Evolutionary conservation across 2,113 vertebrate species (phyloP).

Genomic region (Motacilla alba): DNA sequence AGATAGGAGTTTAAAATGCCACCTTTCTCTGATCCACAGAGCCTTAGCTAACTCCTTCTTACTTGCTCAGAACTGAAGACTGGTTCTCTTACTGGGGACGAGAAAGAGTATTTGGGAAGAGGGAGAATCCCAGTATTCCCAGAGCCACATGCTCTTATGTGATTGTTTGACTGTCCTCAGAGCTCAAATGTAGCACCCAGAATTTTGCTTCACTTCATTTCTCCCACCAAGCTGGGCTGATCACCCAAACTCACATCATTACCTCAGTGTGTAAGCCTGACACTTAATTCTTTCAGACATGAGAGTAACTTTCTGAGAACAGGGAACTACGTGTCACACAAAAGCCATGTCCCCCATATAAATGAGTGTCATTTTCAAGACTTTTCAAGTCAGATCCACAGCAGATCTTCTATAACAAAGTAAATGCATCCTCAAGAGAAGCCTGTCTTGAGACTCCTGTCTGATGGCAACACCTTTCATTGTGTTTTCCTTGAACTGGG

Average conservation of each 20-base stretch:
- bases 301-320: neutral
- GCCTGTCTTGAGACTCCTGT: fast-evolving
- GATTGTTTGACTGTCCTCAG: neutral
- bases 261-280: neutral
- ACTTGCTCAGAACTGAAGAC: neutral
- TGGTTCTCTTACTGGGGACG: neutral
- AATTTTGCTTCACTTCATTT: neutral
- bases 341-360: neutral
- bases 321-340: neutral
- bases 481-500: neutral
- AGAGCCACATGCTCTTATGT: neutral
- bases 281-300: neutral
- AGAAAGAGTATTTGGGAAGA: neutral
- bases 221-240: neutral
- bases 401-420: neutral
- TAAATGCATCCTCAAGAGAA: neutral
- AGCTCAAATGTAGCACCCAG: neutral
- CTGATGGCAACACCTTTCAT: neutral
- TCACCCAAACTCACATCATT: neutral
- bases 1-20: neutral
- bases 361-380: neutral
- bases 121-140: neutral
- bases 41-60: neutral
- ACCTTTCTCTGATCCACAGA: neutral
- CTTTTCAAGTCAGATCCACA: neutral